These are phyloP conservation scores for Drosophila willistoni DNA, from an alignment of 1,140 invertebrate species.

Conservation along the genomic window DNA sequence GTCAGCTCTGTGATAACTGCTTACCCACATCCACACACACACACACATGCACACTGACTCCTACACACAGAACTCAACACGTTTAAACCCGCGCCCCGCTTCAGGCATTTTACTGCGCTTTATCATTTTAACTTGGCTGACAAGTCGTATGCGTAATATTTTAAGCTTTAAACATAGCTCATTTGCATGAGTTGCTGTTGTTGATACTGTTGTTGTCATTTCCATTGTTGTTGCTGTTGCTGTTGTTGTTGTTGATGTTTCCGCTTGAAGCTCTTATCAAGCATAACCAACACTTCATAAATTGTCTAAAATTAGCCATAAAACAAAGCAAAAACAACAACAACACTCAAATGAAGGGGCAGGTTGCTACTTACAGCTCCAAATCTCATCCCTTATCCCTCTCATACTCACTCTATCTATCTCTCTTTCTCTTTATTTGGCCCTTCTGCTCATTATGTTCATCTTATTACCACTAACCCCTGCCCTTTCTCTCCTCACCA, in stretches of 20 bases:
- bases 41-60: background rate
- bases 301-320: slow-evolving; percentile 81
- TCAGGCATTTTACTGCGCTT: slow-evolving; percentile 33
- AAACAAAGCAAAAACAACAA: slow-evolving; percentile 51
- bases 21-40: background rate
- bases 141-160: slow-evolving; percentile 67
- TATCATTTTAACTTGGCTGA: slow-evolving; percentile 53
- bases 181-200: slow-evolving; percentile 73
- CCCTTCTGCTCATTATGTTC: slow-evolving; percentile 52
- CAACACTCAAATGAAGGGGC: slow-evolving; percentile 11
- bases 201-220: slow-evolving; percentile 29
- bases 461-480: slow-evolving; percentile 6
- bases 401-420: background rate
- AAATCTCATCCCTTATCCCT: background rate
- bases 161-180: slow-evolving; percentile 57
- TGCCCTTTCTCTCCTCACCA: background rate
- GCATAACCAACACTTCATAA: slow-evolving; percentile 79
- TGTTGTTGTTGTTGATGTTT: slow-evolving; percentile 31
- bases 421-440: slow-evolving; percentile 16
- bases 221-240: slow-evolving; percentile 38
- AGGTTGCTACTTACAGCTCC: background rate
- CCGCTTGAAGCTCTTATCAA: slow-evolving; percentile 66
- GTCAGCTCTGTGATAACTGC: slow-evolving; percentile 48
- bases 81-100: background rate
- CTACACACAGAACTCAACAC: background rate